Evolutionary conservation across 2,113 vertebrate species (phyloP).

Genomic region (Phrynosoma platyrhinos): DNA sequence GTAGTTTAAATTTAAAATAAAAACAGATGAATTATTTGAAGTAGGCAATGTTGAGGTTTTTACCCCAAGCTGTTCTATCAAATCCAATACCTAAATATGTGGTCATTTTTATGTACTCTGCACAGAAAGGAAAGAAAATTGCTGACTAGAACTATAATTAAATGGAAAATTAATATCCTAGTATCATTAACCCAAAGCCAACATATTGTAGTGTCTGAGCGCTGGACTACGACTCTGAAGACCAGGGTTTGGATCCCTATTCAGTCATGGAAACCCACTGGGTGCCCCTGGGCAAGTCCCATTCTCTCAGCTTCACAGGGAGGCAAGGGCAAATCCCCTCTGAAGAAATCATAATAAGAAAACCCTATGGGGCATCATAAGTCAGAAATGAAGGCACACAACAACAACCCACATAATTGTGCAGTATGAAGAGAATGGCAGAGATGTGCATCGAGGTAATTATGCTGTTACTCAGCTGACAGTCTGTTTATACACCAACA

Average conservation of each 20-base stretch:
- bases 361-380: no score
- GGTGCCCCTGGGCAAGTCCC: no score
- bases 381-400: no score
- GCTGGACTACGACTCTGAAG: no score
- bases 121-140: constrained; percentile 29
- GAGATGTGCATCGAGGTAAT: constrained; percentile 46
- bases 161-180: constrained; percentile 49
- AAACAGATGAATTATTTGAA: constrained; percentile 8
- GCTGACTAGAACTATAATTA: not conserved
- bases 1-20: constrained; percentile 52
- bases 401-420: not conserved
- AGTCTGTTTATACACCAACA: constrained; percentile 1
- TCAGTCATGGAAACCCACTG: no score
- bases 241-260: no score
- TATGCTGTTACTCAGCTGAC: not conserved
- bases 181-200: not conserved
- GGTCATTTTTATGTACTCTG: constrained; percentile 27
- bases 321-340: no score
- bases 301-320: no score
- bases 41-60: not conserved
- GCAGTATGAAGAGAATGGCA: constrained; percentile 28
- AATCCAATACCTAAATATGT: constrained; percentile 6
- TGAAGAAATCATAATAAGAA: no score
- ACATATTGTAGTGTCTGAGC: no score
- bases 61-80: constrained; percentile 21